Conservation (phyloP, 2,797 vertebrate genomes). For the Notolepis coatsorum region DNA sequence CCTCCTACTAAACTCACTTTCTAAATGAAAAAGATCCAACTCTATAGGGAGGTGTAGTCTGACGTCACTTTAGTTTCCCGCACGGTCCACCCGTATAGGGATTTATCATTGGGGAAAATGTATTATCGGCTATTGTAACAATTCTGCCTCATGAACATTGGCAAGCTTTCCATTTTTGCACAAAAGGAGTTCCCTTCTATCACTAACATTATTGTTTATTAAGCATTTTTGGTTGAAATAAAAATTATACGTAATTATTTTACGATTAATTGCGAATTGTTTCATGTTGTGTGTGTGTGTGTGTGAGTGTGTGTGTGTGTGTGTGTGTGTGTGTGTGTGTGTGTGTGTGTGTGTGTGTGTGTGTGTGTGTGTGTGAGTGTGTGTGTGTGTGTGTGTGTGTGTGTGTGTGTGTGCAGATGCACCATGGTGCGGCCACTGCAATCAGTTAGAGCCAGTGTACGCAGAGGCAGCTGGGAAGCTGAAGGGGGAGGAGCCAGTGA, state of each 20-base stretch:
- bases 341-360: background rate
- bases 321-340: background rate
- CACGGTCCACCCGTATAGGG: no score
- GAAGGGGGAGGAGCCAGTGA: conserved; percentile 60
- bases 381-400: conserved; percentile 7
- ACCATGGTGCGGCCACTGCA: conserved; percentile 91
- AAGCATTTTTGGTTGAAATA: background rate
- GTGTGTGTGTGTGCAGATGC: conserved; percentile 77
- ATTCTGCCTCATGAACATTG: no score
- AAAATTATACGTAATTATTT: background rate
- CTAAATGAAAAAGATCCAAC: no score
- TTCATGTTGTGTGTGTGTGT: no score
- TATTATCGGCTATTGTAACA: no score
- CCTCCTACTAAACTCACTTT: no score
- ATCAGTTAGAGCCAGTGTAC: conserved; percentile 83
- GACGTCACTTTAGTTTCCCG: no score
- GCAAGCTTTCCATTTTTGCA: no score
- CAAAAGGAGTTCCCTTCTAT: no score
- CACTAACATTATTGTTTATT: background rate
- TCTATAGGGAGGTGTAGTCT: no score
- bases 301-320: background rate
- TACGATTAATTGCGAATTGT: no score
- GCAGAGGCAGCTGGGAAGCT: conserved; percentile 80
- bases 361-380: background rate
- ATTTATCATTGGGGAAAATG: no score